phyloP scores from a whole-genome alignment of 1,140 invertebrate genomes.

The Drosophila trapezifrons region DNA sequence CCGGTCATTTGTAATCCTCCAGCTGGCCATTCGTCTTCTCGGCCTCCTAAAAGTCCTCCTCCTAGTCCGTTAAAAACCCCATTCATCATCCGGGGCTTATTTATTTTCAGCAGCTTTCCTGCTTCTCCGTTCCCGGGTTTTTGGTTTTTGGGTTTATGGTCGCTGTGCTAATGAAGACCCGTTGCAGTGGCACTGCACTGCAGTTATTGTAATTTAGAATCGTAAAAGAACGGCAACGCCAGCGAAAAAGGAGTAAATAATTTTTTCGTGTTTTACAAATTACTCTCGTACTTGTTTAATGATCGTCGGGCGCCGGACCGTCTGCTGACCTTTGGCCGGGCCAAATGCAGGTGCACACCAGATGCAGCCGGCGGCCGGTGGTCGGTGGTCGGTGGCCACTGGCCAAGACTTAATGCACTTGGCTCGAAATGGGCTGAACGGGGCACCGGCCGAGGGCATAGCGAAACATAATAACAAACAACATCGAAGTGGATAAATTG shows the following conservation, averaged over 20 bases:
- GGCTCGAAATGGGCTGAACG: slow-evolving; percentile 41
- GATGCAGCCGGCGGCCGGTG: slow-evolving; percentile 13
- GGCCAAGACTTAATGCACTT: slow-evolving; percentile 41
- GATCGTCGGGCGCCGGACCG: slow-evolving; percentile 68
- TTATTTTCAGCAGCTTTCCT: slow-evolving; percentile 52
- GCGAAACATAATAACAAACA: slow-evolving; percentile 38
- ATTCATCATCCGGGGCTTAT: slow-evolving; percentile 61
- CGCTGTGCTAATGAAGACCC: slow-evolving; percentile 70
- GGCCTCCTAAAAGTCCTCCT: slow-evolving; percentile 25
- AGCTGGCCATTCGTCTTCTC: slow-evolving; percentile 51
- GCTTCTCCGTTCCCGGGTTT: neutral
- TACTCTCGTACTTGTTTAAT: slow-evolving; percentile 75
- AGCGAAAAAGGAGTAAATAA: slow-evolving; percentile 58
- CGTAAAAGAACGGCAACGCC: slow-evolving; percentile 65
- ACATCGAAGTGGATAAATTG: slow-evolving; percentile 54
- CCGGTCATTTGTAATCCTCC: slow-evolving; percentile 56
- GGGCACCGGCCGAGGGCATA: slow-evolving; percentile 30
- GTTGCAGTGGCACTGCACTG: slow-evolving; percentile 37
- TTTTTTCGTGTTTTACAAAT: slow-evolving; percentile 79
- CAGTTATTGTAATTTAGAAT: slow-evolving; percentile 67
- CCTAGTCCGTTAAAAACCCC: slow-evolving; percentile 46
- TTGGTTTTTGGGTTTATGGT: slow-evolving; percentile 57
- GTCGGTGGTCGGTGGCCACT: neutral
- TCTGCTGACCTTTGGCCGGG: slow-evolving; percentile 75
- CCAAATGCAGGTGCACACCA: slow-evolving; percentile 47